Base-by-base conservation (phyloP, 2,888 invertebrate species). In the Trisateles emortualis region DNA sequence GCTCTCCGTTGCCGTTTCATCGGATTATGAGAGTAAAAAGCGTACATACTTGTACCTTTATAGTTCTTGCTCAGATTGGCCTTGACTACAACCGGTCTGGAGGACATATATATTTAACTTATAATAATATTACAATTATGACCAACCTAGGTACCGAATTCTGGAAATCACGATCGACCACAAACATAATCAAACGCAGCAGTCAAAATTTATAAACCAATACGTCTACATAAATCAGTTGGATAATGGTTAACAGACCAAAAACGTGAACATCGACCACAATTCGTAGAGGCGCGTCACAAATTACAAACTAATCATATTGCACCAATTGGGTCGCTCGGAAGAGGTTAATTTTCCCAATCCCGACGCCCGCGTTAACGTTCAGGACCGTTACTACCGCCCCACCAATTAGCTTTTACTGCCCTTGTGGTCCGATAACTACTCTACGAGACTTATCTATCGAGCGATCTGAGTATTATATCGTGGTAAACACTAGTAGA, bases 361-460 rank as follows among this genome's bases (percentile, higher is more conserved):
- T 89, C 84, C 85, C 83, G 78, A 73, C 68, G 77, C 78, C n/a
- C 76, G 78, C 81, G 76, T 79, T 82, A 83, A 82, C 81, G 82
- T 67, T 75, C 68, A 71, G n/a, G 68, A 72, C 73, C 70, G 79
- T 84, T 79, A 86, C 85, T 82, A 78, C 88, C 86, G 76, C 85
- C 86, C 85, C 79, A 73, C 86, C 90, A 90, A 90, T 90, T 90
- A 91, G 89, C 90, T 86, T 89, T 90, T 88, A 90, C 88, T 87
- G 80, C 88, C 83, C 86, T 87, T 86, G 86, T 82, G 88, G 86
- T 84, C 83, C 85, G 88, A 88, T 90, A 89, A 86, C 86, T 87
- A 82, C 83, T 83, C 83, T 73, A 58, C 77, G 76, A 83, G 85
- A 87, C 86, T 87, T 89, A 88, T 88, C 88, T 88, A 82, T 86